phyloP scores from a whole-genome alignment of 2,888 invertebrate species.

The Dolomedes plantarius region DNA sequence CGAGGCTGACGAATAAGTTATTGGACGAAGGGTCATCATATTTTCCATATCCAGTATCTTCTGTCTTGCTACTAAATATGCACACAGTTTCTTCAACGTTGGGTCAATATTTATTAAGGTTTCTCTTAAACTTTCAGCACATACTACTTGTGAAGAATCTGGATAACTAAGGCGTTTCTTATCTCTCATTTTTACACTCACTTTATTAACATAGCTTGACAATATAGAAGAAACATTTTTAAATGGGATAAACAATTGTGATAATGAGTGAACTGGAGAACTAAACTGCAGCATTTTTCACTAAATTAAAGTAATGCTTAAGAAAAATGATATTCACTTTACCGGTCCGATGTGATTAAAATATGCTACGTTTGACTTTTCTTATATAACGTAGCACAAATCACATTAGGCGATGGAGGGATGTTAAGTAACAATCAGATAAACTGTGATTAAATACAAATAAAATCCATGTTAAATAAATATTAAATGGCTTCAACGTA shows the following conservation, averaged over 20 bases:
- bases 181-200: conserved; percentile 28
- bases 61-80: conserved; percentile 32
- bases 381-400: not conserved
- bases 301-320: no score
- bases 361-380: not conserved
- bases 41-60: conserved; percentile 30
- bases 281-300: conserved; percentile 63
- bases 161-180: conserved; percentile 17
- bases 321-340: no score
- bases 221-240: conserved; percentile 60
- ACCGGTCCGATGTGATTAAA: not conserved
- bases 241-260: conserved; percentile 54
- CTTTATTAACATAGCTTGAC: conserved; percentile 53
- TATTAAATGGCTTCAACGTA: no score
- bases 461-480: no score
- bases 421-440: no score
- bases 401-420: no score
- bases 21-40: conserved; percentile 23
- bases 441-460: no score
- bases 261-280: conserved; percentile 38
- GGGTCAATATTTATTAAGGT: conserved; percentile 40
- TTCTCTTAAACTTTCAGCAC: conserved; percentile 53
- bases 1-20: conserved; percentile 39
- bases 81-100: conserved; percentile 15
- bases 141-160: conserved; percentile 10